Evolutionary conservation across 1,140 invertebrate genomes (phyloP).

Genomic region (Drosophila biarmipes): DNA sequence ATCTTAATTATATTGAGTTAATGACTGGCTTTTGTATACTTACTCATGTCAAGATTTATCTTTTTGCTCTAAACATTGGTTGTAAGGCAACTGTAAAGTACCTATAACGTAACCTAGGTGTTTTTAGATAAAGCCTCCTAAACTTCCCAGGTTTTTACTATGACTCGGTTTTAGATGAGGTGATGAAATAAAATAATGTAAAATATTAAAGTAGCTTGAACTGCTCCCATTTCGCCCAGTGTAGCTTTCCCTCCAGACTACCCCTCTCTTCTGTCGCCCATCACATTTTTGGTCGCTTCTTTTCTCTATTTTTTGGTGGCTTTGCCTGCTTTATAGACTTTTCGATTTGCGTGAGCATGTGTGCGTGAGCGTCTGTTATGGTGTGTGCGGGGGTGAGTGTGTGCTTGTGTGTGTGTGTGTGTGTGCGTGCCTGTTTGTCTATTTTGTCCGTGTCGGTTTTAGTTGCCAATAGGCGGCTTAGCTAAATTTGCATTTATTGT

Average conservation of each 20-base stretch:
- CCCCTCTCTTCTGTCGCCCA: slow-evolving; percentile 9
- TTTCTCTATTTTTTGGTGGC: slow-evolving; percentile 27
- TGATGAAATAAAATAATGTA: too few relatives aligned
- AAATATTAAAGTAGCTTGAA: too few relatives aligned
- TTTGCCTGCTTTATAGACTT: slow-evolving; percentile 72
- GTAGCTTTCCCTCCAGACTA: neutral
- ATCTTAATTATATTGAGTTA: too few relatives aligned
- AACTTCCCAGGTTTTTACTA: too few relatives aligned
- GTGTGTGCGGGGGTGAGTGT: neutral
- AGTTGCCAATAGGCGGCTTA: slow-evolving; percentile 73
- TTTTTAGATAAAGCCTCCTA: too few relatives aligned
- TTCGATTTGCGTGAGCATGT: slow-evolving; percentile 52
- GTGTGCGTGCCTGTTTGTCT: slow-evolving; percentile 50
- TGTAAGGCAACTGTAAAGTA: too few relatives aligned
- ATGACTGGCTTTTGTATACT: too few relatives aligned
- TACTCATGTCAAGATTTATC: too few relatives aligned
- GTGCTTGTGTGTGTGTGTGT: neutral
- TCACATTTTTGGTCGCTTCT: slow-evolving; percentile 32
- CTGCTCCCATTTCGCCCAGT: neutral
- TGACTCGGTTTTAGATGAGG: too few relatives aligned
- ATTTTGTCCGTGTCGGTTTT: slow-evolving; percentile 57
- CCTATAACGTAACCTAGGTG: too few relatives aligned
- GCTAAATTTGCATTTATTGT: slow-evolving; percentile 82
- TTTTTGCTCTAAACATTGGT: too few relatives aligned
- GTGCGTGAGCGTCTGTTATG: slow-evolving; percentile 8